Evolutionary conservation across 2,113 vertebrate genomes (phyloP).

Genomic region (Nibea albiflora): DNA sequence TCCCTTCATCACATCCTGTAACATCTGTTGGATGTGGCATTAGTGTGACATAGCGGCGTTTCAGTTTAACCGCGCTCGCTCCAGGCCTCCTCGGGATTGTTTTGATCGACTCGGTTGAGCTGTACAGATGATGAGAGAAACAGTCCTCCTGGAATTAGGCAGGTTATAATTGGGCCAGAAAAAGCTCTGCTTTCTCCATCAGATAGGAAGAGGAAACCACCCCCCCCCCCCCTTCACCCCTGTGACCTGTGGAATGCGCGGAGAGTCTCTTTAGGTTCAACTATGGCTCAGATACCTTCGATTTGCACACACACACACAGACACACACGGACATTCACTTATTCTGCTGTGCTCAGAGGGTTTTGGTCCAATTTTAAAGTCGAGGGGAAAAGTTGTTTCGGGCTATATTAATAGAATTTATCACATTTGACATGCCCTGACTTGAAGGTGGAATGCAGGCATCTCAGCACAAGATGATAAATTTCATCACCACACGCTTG

Average conservation of each 20-base stretch:
- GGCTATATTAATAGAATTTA: too few relatives aligned
- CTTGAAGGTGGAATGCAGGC: background rate
- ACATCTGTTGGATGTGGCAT: background rate
- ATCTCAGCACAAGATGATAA: background rate
- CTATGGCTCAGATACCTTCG: constrained; percentile 6
- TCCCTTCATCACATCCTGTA: background rate
- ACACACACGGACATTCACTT: background rate
- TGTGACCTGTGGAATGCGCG: constrained; percentile 45
- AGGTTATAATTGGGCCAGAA: constrained; percentile 37
- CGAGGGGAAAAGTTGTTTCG: too few relatives aligned
- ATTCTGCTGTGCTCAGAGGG: background rate
- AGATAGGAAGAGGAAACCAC: constrained; percentile 57
- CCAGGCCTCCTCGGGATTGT: background rate
- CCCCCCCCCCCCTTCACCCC: constrained; percentile 23
- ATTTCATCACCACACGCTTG: background rate
- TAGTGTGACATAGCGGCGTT: background rate
- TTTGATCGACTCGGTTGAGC: constrained; percentile 13
- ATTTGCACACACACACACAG: background rate
- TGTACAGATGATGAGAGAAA: constrained; percentile 23
- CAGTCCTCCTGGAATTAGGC: background rate
- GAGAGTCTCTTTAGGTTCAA: constrained; percentile 28
- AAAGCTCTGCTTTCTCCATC: constrained; percentile 55
- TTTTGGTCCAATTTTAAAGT: too few relatives aligned
- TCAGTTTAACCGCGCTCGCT: background rate
- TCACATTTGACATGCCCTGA: too few relatives aligned